Evolutionary conservation across 2,113 vertebrate species (phyloP).

Genomic region (Clinocottus analis): DNA sequence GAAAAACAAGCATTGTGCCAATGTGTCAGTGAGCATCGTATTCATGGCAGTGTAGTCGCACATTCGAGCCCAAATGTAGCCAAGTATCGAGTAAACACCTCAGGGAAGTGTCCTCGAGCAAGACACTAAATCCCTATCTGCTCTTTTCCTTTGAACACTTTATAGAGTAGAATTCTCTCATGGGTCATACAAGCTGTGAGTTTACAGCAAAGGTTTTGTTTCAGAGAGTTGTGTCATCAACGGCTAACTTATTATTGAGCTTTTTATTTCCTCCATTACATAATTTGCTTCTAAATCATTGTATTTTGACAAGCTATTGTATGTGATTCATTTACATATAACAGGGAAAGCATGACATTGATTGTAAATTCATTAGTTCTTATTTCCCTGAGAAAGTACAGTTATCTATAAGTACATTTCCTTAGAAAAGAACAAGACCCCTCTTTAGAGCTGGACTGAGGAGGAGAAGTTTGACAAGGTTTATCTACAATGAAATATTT

Average conservation of each 20-base stretch:
- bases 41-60: not conserved
- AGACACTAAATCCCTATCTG: constrained; percentile 17
- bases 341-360: not conserved
- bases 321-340: not conserved
- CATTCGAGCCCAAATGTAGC: not conserved
- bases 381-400: not conserved
- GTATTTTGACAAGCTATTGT: not conserved
- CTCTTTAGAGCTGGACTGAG: not conserved
- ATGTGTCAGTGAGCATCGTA: not conserved
- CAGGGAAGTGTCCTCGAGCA: not conserved
- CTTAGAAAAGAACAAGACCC: not conserved
- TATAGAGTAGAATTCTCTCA: not conserved
- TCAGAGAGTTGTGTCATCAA: not conserved
- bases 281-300: not conserved
- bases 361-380: not conserved
- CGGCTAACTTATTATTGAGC: not conserved
- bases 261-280: not conserved
- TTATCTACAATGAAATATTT: not conserved
- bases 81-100: not conserved
- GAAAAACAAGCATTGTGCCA: constrained; percentile 7
- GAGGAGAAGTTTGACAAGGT: not conserved
- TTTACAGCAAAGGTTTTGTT: not conserved
- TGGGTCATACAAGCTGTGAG: not conserved
- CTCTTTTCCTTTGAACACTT: constrained; percentile 3
- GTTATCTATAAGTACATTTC: not conserved